phyloP scores from a whole-genome alignment of 2,888 invertebrate species.

The Palloptera scutellata region DNA sequence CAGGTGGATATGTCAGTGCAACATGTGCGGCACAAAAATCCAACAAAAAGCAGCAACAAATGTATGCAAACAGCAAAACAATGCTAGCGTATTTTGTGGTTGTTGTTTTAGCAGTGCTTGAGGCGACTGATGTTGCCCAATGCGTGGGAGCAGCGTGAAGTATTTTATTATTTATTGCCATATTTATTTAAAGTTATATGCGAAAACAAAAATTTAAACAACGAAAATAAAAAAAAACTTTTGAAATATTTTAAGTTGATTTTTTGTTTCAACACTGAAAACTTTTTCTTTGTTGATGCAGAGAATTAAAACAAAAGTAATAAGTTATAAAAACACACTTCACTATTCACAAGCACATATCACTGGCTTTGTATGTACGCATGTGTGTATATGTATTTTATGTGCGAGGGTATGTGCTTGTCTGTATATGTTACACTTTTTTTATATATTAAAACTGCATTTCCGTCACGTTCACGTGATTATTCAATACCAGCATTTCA shows the following conservation, averaged over 20 bases:
- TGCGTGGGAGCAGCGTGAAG: too few species aligned
- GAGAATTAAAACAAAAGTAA: too few species aligned
- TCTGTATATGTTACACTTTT: not conserved
- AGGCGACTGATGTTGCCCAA: too few species aligned
- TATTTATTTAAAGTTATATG: not conserved
- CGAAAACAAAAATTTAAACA: not conserved
- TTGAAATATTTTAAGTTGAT: not conserved
- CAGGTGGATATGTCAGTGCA: conserved; percentile 88
- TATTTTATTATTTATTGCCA: too few species aligned
- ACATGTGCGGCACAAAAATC: conserved; percentile 70
- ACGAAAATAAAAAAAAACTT: not conserved
- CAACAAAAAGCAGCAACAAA: conserved; percentile 31
- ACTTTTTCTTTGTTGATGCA: too few species aligned
- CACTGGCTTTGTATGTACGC: conserved; percentile 10
- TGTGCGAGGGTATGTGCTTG: not conserved
- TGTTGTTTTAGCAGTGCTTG: not conserved
- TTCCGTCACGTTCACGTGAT: conserved; percentile 19
- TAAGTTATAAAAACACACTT: too few species aligned
- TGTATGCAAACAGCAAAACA: conserved; percentile 10
- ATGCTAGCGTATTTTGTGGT: not conserved
- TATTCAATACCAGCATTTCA: conserved; percentile 10
- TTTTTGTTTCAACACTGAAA: not conserved
- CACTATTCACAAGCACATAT: not conserved
- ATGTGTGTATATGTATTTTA: too few species aligned
- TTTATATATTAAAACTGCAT: conserved; percentile 10